These are phyloP conservation scores for Cossypha caffra DNA, from an alignment of 2,797 vertebrate genomes.

Conservation along the genomic window DNA sequence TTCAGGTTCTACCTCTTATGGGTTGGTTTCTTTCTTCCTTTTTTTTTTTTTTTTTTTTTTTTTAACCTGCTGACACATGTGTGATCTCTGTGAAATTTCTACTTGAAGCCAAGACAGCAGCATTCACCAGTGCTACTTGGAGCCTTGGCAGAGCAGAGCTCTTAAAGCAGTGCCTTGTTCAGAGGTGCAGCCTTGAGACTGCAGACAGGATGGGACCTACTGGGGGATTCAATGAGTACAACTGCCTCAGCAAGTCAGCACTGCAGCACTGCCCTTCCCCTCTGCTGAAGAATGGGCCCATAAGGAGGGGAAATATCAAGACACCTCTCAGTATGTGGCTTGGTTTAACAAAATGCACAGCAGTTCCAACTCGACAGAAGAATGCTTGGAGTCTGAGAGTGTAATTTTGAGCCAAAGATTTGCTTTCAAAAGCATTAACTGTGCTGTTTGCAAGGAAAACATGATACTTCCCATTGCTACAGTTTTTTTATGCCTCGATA, in stretches of 20 bases:
- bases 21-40: neutral
- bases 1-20: neutral
- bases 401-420: neutral
- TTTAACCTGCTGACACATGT: neutral
- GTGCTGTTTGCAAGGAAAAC: neutral
- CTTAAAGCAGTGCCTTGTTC: neutral
- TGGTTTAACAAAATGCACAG: neutral
- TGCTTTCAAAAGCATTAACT: neutral
- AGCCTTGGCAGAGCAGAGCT: neutral
- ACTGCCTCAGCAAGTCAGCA: neutral
- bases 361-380: rapidly evolving
- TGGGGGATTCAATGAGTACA: neutral
- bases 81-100: neutral
- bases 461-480: neutral
- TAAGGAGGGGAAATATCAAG: neutral
- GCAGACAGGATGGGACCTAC: neutral
- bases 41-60: neutral
- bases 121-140: neutral
- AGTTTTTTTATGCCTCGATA: neutral
- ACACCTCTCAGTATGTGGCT: neutral
- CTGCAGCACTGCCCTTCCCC: neutral
- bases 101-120: neutral
- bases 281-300: neutral
- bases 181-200: neutral
- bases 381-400: neutral